A percentile compares a stretch with the other conserved stretches of the same genome.
phyloP scores from a whole-genome alignment of 2,113 vertebrate genomes.

The Lepidothrix coronata region DNA sequence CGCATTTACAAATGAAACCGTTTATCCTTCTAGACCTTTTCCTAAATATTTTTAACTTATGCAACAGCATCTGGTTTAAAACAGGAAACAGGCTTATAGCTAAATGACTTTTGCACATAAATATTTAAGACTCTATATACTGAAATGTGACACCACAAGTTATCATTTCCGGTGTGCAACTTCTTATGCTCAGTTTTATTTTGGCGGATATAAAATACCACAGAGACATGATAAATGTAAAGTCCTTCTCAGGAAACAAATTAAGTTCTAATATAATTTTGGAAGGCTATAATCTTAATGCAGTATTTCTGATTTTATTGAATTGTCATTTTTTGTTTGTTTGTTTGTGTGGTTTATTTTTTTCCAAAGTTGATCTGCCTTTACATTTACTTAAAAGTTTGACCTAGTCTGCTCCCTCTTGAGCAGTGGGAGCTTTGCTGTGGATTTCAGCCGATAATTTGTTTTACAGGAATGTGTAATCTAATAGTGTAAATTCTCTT shows the following conservation, averaged over 20 bases:
- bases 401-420: not conserved
- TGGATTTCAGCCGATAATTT: not conserved
- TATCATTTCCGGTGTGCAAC: constrained; percentile 54
- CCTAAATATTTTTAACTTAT: constrained; percentile 64
- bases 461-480: not conserved
- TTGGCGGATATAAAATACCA: constrained; percentile 58
- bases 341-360: not conserved
- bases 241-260: constrained; percentile 30
- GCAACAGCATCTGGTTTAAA: constrained; percentile 64
- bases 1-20: constrained; percentile 48
- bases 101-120: constrained; percentile 67
- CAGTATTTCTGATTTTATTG: not conserved
- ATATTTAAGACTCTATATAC: constrained; percentile 61
- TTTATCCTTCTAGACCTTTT: constrained; percentile 55
- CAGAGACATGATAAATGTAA: constrained; percentile 18
- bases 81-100: constrained; percentile 70
- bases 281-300: constrained; percentile 1
- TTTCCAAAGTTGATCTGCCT: not conserved
- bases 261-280: constrained; percentile 21
- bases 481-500: not conserved
- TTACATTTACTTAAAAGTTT: not conserved
- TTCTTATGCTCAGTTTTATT: constrained; percentile 66
- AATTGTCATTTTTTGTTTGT: not conserved
- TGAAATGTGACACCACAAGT: constrained; percentile 67
- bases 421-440: not conserved